Conservation (phyloP, 2,113 vertebrate species). For the Cacatua alba region DNA sequence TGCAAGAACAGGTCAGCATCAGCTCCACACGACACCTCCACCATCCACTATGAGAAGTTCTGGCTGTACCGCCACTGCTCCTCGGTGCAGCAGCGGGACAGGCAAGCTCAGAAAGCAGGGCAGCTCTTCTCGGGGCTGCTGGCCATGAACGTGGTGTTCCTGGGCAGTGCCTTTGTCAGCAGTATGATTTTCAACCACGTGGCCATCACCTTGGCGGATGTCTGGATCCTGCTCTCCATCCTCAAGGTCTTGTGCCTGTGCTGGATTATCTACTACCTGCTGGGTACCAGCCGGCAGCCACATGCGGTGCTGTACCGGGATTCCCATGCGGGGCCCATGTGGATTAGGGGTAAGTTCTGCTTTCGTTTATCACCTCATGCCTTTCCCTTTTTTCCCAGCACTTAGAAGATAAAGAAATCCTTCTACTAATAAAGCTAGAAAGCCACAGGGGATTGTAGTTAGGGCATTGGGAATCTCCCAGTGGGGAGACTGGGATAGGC, state of each 20-base stretch:
- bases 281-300: constrained; percentile 68
- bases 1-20: neutral
- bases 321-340: constrained; percentile 80
- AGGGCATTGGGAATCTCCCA: neutral
- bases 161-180: constrained; percentile 85
- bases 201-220: constrained; percentile 73
- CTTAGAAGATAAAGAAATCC: neutral
- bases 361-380: neutral
- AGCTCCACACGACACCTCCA: neutral
- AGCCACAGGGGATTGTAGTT: neutral
- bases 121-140: constrained; percentile 86
- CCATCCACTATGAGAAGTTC: constrained; percentile 31
- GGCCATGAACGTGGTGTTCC: constrained; percentile 86
- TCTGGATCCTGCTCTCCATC: constrained; percentile 80
- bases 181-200: constrained; percentile 79
- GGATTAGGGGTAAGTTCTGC: constrained; percentile 77
- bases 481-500: neutral
- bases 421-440: neutral
- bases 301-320: constrained; percentile 75
- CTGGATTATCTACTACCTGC: constrained; percentile 84
- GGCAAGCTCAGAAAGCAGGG: constrained; percentile 77
- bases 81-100: constrained; percentile 54
- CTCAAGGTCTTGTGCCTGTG: constrained; percentile 78
- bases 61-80: constrained; percentile 74
- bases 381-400: neutral